phyloP scores from a whole-genome alignment of 2,888 invertebrate genomes.

The Chloroclysta siterata region DNA sequence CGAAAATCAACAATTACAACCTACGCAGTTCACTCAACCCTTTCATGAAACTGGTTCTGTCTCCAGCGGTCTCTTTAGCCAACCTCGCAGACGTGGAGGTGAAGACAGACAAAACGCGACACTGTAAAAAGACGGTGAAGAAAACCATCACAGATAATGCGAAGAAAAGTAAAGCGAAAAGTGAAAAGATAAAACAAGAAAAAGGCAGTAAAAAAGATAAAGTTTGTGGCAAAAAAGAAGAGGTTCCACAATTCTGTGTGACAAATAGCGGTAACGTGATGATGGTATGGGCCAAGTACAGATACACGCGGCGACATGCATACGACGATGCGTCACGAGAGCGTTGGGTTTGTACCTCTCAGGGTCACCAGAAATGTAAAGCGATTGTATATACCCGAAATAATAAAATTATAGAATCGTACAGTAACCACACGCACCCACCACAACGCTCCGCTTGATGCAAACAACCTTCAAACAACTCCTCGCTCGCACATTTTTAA shows the following conservation, averaged over 20 bases:
- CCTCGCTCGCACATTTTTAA: no score
- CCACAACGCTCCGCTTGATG: background rate
- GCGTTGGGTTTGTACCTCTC: background rate
- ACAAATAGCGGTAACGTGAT: constrained; percentile 9
- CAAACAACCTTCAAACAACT: no score
- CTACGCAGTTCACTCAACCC: constrained; percentile 6
- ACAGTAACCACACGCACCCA: background rate
- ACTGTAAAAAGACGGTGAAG: background rate
- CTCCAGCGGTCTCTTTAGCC: constrained; percentile 10
- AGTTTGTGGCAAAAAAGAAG: background rate
- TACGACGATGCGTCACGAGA: background rate
- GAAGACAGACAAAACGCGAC: background rate
- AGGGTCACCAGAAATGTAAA: background rate
- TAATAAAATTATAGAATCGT: background rate
- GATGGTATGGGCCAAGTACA: constrained; percentile 1
- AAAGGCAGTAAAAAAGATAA: background rate
- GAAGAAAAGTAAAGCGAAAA: background rate
- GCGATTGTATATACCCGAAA: background rate
- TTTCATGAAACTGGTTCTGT: constrained; percentile 8
- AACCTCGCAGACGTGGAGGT: background rate
- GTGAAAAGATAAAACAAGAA: background rate
- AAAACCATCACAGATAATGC: background rate
- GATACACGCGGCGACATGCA: background rate
- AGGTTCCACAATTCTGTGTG: constrained; percentile 7
- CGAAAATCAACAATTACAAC: constrained; percentile 2